Evolutionary conservation across 2,888 invertebrate genomes (phyloP).

Genomic region (Xanthorhoe designata): DNA sequence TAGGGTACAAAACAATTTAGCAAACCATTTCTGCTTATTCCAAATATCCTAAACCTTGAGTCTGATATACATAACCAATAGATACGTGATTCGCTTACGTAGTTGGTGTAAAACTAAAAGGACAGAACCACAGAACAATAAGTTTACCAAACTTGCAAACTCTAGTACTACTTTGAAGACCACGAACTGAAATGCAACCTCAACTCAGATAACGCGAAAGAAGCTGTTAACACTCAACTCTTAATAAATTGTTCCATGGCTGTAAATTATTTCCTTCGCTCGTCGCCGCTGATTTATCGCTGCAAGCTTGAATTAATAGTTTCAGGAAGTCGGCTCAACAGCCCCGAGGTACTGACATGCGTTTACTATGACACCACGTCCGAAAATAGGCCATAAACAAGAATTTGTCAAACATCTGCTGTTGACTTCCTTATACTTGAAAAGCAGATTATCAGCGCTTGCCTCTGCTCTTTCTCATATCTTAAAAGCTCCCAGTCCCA

Average conservation of each 20-base stretch:
- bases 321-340: constrained; percentile 63
- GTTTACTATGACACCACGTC: constrained; percentile 51
- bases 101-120: background rate
- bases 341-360: constrained; percentile 47
- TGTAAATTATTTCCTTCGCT: constrained; percentile 68
- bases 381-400: constrained; percentile 57
- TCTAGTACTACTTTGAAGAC: constrained; percentile 13
- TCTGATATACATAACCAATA: background rate
- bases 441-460: constrained; percentile 15
- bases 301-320: constrained; percentile 66
- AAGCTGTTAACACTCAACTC: constrained; percentile 59
- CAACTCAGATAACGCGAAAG: constrained; percentile 43
- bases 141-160: constrained; percentile 6
- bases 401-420: constrained; percentile 45
- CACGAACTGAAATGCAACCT: constrained; percentile 20
- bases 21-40: background rate
- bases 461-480: background rate
- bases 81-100: background rate
- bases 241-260: constrained; percentile 62
- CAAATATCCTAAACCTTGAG: background rate
- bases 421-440: constrained; percentile 19
- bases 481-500: too few relatives aligned
- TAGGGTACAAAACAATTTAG: too few relatives aligned
- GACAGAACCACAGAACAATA: constrained; percentile 3
- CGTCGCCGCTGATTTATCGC: constrained; percentile 65